Base-by-base conservation (phyloP, 2,888 invertebrate genomes). In the Lepetodrilus schrolli region DNA sequence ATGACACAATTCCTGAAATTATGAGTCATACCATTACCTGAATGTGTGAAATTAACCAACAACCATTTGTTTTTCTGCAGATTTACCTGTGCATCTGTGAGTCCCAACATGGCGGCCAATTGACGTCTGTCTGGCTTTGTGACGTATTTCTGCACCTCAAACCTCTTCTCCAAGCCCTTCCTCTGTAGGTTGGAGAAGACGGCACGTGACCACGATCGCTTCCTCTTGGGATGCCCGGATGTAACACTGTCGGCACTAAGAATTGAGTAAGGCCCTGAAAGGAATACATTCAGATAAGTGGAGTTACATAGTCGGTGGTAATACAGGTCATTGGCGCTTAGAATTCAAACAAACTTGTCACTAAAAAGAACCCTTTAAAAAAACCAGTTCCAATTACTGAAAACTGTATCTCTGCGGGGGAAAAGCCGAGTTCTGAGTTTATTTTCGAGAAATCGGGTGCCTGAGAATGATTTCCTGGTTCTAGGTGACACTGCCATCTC, bases 101-200 rank as follows among this genome's bases (percentile, higher is more conserved):
- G 93, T 71, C 97, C 97, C 36, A 98, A 91, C 10, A 96, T 95
- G 3, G 96, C 96, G 0, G 97, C 97, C 76, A 98, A 91, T 90
- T 97, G 96, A 82, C 97, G 92, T 88, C 97, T 92, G 87, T 98
- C 97, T 0, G 97, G 97, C 90, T 97, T 98, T 0, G 97, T 97
- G 78, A 98, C 97, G 88, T 98, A 98, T 90, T 97, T 97, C 90
- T 97, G 97, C 80, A 97, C 93, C 87, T 96, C 95, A 90, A 98
- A 98, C 83, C 97, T 92, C 81, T 96, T 93, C 91, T 98, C 97
- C 72, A 98, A 91, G 0, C 97, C 97, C 89, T 97, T 97, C n/a
- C 97, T 91, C 89, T 98, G 97, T 2, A 97, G 92, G 88, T 96
- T 96, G 87, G 96, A 97, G 90, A 98, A 98, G 0, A 98, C 97